These are phyloP conservation scores for Zele albiditarsus DNA, from an alignment of 2,888 invertebrate genomes.

Conservation along the genomic window DNA sequence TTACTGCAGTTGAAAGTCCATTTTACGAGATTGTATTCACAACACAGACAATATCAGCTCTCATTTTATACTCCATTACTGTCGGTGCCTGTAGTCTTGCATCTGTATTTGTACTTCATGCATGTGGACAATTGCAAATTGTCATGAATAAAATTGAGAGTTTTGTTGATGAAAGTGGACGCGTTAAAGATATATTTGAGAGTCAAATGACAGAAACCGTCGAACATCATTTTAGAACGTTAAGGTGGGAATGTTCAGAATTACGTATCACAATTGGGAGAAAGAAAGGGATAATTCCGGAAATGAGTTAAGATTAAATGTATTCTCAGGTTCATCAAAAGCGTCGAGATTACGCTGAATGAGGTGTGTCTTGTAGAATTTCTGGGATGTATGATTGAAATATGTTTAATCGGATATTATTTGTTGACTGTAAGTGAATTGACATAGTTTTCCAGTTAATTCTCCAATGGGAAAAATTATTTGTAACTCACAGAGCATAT, in stretches of 20 bases:
- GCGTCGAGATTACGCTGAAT: constrained; percentile 41
- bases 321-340: constrained; percentile 37
- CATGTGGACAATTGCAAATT: constrained; percentile 57
- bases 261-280: not conserved
- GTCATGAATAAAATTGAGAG: constrained; percentile 49
- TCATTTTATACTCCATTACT: constrained; percentile 49
- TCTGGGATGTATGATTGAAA: constrained; percentile 48
- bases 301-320: not conserved
- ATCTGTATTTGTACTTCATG: constrained; percentile 54
- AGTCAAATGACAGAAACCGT: constrained; percentile 22
- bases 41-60: constrained; percentile 47
- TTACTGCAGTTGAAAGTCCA: constrained; percentile 43
- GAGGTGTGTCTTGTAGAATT: constrained; percentile 46
- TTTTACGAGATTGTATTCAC: constrained; percentile 53
- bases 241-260: constrained; percentile 10
- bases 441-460: not conserved
- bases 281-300: too few relatives aligned
- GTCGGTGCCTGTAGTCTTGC: constrained; percentile 51
- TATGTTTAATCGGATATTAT: constrained; percentile 52
- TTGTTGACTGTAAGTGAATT: constrained; percentile 42
- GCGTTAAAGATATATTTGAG: not conserved
- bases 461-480: too few relatives aligned
- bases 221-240: constrained; percentile 21
- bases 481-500: not conserved
- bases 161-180: constrained; percentile 44